Percentiles rank a stretch among this genome's conserved stretches.
phyloP scores from a whole-genome alignment of 2,113 vertebrate species.

The Oreotrochilus melanogaster region DNA sequence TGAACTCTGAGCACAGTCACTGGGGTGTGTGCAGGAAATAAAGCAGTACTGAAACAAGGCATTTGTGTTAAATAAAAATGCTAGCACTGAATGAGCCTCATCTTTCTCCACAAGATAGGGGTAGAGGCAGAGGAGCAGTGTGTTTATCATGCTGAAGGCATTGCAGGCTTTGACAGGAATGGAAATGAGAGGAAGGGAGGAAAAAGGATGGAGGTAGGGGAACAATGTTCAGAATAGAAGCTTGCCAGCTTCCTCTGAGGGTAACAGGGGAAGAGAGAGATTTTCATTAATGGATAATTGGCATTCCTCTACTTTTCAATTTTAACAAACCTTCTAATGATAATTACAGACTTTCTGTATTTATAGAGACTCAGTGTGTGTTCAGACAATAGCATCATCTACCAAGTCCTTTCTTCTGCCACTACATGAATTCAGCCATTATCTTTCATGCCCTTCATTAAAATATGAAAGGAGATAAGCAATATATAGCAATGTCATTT shows the following conservation, averaged over 20 bases:
- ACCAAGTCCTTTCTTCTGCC: constrained; percentile 19
- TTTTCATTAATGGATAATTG: constrained; percentile 44
- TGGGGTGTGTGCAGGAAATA: neutral
- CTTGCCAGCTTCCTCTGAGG: constrained; percentile 44
- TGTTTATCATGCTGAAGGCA: constrained; percentile 58
- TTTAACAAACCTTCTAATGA: constrained; percentile 74
- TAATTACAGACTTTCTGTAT: constrained; percentile 69
- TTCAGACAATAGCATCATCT: constrained; percentile 44
- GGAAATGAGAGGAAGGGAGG: constrained; percentile 50
- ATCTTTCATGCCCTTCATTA: constrained; percentile 21
- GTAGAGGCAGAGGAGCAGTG: neutral
- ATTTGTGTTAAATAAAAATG: constrained; percentile 32
- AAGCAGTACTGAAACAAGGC: constrained; percentile 18
- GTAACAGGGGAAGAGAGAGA: neutral
- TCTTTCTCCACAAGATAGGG: neutral
- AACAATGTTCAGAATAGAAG: neutral
- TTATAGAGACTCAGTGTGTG: constrained; percentile 25
- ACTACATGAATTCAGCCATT: constrained; percentile 24
- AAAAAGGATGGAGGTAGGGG: constrained; percentile 13
- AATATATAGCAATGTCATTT: constrained; percentile 33
- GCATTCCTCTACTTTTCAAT: constrained; percentile 59
- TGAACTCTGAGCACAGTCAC: neutral
- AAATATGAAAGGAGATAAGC: constrained; percentile 37
- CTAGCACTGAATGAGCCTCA: neutral
- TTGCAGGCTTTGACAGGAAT: constrained; percentile 46